Evolutionary conservation across 2,113 vertebrate species (phyloP).

Genomic region (Clarias batrachus): DNA sequence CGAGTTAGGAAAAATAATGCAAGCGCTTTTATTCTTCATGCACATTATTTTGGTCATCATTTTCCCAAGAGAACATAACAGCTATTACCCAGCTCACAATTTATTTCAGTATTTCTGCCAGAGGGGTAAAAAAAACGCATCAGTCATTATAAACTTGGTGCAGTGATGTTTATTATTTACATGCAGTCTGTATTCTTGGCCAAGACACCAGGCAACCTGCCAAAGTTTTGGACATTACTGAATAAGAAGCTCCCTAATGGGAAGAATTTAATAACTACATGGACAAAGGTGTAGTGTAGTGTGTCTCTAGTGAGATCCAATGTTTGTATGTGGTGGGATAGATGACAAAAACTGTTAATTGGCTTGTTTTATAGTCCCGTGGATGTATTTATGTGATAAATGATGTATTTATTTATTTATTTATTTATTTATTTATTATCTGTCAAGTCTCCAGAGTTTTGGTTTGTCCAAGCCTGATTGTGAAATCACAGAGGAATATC

Average conservation of each 20-base stretch:
- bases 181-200: neutral
- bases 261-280: constrained; percentile 18
- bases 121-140: neutral
- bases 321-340: constrained; percentile 3
- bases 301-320: neutral
- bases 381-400: neutral
- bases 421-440: neutral
- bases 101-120: constrained; percentile 18
- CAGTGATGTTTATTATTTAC: constrained; percentile 22
- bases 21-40: neutral
- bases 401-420: neutral
- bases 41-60: neutral
- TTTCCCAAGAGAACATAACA: neutral
- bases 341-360: neutral
- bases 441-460: constrained; percentile 3
- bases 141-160: neutral
- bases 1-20: neutral
- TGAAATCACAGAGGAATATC: constrained; percentile 1
- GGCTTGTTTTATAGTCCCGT: neutral
- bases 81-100: neutral
- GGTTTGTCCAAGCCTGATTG: constrained; percentile 3
- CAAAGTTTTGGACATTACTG: neutral
- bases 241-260: constrained; percentile 1
- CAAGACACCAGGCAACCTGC: neutral
- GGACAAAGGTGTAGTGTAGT: neutral